Percentiles rank a stretch among this genome's conserved stretches.
Conservation (phyloP, 2,888 invertebrate genomes). For the Zootermopsis nevadensis region DNA sequence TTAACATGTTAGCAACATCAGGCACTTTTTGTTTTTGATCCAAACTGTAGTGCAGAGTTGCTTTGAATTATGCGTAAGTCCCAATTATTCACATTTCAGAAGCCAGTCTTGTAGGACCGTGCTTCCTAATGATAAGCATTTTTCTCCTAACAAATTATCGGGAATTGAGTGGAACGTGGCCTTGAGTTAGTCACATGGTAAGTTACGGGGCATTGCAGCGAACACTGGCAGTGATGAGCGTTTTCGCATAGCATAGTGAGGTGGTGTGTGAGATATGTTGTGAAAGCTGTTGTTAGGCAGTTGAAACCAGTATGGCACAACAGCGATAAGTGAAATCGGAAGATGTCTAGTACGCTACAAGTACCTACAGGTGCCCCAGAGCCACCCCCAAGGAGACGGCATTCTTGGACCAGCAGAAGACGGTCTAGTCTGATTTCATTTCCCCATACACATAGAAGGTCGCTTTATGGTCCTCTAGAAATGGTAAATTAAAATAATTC, state of each 20-base stretch:
- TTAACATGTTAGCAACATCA: too few species aligned
- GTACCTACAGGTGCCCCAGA: constrained; percentile 39
- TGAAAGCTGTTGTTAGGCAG: neutral
- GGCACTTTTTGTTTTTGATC: too few species aligned
- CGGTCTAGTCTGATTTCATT: constrained; percentile 28
- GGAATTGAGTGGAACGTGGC: neutral
- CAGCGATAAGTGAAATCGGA: neutral
- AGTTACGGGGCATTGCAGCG: neutral
- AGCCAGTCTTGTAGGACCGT: too few species aligned
- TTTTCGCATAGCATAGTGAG: neutral
- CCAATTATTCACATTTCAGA: too few species aligned
- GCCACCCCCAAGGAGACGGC: constrained; percentile 45
- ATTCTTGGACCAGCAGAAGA: constrained; percentile 41
- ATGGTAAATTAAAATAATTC: constrained; percentile 15
- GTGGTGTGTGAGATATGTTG: neutral
- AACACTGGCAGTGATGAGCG: neutral
- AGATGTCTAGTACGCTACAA: neutral
- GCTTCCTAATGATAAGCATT: too few species aligned
- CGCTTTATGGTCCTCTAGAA: constrained; percentile 34
- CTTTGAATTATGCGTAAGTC: too few species aligned
- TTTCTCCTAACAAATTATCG: too few species aligned
- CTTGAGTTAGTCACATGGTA: constrained; percentile 18
- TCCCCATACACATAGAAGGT: constrained; percentile 33
- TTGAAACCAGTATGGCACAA: neutral
- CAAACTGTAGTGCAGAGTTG: too few species aligned